Evolutionary conservation across 92 coral and sea anemone genomes (phyloP), one percentile per base, ranked within the genome.

Genomic region (Umimayanthus chanpuru): DNA sequence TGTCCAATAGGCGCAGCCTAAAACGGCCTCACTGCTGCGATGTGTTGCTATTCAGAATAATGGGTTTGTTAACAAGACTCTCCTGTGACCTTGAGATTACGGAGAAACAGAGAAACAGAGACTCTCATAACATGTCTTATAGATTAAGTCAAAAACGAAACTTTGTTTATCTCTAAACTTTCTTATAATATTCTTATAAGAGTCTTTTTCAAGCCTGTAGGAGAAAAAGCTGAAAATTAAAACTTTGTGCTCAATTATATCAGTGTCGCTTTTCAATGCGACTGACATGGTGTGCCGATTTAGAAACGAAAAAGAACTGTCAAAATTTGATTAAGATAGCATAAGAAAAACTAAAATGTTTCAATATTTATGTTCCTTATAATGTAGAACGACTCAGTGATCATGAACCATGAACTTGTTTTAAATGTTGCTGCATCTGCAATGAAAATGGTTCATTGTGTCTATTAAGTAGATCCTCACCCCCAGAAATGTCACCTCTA

Each of bases 41-140:
- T 70, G 53, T 83, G 77, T 71, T 70, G 78, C 86, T n/a, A 66
- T 70, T 70, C 87, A 83, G 67, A 70, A 83, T 74, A 83, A 83
- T 83, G 55, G 44, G 67, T 70, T 83, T 41, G 67, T 83, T 83
- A 83, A 83, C 77, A 70, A 78, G 77, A 56, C 6, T 32, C 44
- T 68, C 44, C 14, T 83, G 41, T 68, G 78, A 70, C 78, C 25
- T 68, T 47, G 78, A 44, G 29, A 53, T 38, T 1, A 29, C 26
- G 25, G 71, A 39, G 67, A 30, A 80, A 61, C 26, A 61, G n/a
- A 61, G 68, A 61, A 20, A 61, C 25, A 9, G 8, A 4, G n/a
- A n/a, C n/a, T n/a, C n/a, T n/a, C n/a, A n/a, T n/a, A n/a, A n/a
- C n/a, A 16, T 53, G 61, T 53, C 1, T 55, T 50, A 56, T 50